phyloP scores from a whole-genome alignment of 2,888 invertebrate genomes.

The Eupithecia pulchellata region DNA sequence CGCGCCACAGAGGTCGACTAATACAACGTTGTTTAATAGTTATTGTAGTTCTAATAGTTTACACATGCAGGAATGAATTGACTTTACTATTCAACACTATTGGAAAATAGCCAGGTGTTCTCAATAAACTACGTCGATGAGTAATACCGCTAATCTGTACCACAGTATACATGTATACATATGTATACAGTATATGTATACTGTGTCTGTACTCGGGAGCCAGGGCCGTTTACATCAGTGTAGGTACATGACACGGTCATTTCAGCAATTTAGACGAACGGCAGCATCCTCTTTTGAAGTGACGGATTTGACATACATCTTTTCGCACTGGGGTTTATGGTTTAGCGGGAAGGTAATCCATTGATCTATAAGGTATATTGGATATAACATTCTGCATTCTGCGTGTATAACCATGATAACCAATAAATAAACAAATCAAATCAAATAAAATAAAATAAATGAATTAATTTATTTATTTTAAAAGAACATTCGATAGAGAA shows the following conservation, averaged over 20 bases:
- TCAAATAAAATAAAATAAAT: too few species aligned
- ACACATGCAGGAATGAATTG: neutral
- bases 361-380: too few species aligned
- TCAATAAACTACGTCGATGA: conserved; percentile 51
- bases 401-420: too few species aligned
- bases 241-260: conserved; percentile 50
- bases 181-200: too few species aligned
- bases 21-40: neutral
- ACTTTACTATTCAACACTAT: conserved; percentile 24
- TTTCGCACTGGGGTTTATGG: conserved; percentile 6
- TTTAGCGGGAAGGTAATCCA: neutral
- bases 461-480: too few species aligned
- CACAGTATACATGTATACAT: too few species aligned
- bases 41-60: neutral
- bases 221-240: conserved; percentile 62
- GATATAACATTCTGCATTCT: too few species aligned
- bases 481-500: neutral
- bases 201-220: conserved; percentile 51
- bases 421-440: too few species aligned
- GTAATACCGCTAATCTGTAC: conserved; percentile 61
- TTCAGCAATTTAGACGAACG: conserved; percentile 67
- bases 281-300: conserved; percentile 67
- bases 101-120: conserved; percentile 50
- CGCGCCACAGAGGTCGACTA: too few species aligned
- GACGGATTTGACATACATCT: conserved; percentile 40